These are phyloP conservation scores for Torymus texanus DNA, from an alignment of 2,888 invertebrate species.

Conservation along the genomic window DNA sequence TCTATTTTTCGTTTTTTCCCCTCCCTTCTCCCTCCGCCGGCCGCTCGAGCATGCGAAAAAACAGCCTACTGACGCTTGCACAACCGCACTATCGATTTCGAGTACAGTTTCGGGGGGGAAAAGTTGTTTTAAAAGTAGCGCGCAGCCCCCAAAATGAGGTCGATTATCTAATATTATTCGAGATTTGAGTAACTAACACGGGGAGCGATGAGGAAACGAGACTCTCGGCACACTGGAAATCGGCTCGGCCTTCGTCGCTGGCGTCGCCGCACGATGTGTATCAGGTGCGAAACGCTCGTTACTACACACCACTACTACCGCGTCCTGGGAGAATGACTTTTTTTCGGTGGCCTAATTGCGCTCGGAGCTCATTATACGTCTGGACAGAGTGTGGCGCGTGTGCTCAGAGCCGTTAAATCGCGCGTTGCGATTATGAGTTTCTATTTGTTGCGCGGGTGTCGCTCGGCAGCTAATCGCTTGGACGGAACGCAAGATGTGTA, in stretches of 20 bases:
- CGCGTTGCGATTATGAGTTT: conserved; percentile 11
- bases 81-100: conserved; percentile 3
- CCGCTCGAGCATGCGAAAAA: too few species aligned
- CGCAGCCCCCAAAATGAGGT: conserved; percentile 27
- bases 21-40: too few species aligned
- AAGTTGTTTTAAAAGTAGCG: conserved; percentile 46
- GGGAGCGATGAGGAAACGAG: conserved; percentile 34
- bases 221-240: conserved; percentile 26
- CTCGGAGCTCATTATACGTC: too few species aligned
- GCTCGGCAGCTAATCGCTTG: neutral
- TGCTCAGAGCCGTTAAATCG: neutral
- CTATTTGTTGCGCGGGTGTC: neutral
- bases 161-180: conserved; percentile 52
- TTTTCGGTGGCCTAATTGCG: neutral
- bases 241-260: conserved; percentile 13
- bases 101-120: neutral
- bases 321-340: neutral
- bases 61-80: neutral
- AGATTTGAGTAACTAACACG: conserved; percentile 47
- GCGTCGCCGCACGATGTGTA: conserved; percentile 15
- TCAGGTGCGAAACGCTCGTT: conserved; percentile 37
- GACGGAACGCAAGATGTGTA: too few species aligned
- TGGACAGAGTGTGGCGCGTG: too few species aligned
- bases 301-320: too few species aligned
- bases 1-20: too few species aligned